Evolutionary conservation across 2,888 invertebrate species (phyloP), one percentile per base, ranked within the genome.

Genomic region (Cepaea hortensis): DNA sequence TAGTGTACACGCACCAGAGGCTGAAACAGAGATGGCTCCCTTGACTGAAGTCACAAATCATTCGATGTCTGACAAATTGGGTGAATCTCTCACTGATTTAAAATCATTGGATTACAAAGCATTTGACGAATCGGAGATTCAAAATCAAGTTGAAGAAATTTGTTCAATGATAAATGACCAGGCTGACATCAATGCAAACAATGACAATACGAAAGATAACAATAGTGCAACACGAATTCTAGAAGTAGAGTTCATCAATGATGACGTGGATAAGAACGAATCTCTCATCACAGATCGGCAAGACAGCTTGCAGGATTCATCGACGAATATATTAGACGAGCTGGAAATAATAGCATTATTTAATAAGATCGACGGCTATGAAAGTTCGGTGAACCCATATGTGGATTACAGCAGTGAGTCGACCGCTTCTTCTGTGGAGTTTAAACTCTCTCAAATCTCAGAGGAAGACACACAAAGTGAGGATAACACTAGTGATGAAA

Each of bases 401-500:
- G 46, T 70, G 18, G 77, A 61, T 7, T 68, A 76, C 18, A 70
- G 77, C 20, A 68, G 73, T 20, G 61, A 73, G 5, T 50, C 68
- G 1, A 73, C 80, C 9, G 62, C 77, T 6, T 79, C 81, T 3
- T 79, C 81, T 55, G 48, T 72, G n/a, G n/a, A 50, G 7, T 84
- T 75, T 35, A 79, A 80, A 46, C 48, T 87, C 75, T 84, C 87
- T 55, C 75, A 87, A 55, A 87, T 87, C 23, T 68, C 87, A n/a
- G 87, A 87, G 50, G 87, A 87, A 75, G 87, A 81, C 23, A 87
- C 87, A 20, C 81, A 84, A 35, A 81, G 75, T 46, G 84, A 87
- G 81, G 84, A 84, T 15, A 84, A 55, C 11, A 9, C 61, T 18
- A 87, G 87, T 61, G 81, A 77, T 1, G 87, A n/a, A 15, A 35